Evolutionary conservation across 2,113 vertebrate species (phyloP), one percentile per base, ranked within the genome.

Genomic region (Mystacornis crossleyi): DNA sequence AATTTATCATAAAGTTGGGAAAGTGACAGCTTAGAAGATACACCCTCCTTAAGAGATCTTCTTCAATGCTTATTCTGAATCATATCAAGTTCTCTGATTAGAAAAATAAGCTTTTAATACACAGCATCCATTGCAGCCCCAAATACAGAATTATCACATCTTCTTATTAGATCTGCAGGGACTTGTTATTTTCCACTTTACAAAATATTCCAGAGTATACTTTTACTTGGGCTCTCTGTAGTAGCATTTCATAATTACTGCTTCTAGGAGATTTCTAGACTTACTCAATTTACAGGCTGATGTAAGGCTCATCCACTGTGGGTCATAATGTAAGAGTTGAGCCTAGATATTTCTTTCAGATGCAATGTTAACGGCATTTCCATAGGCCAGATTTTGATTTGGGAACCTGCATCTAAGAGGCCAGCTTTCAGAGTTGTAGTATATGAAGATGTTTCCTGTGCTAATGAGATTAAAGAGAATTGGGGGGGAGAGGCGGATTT

Each of bases 61-160:
- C 38, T n/a, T 88, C 69, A 50, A 36, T 54, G 12, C 42, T 70
- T 58, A 43, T 38, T 83, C 31, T 26, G 23, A 88, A 60, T 57
- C 36, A n/a, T 29, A 71, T 28, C 47, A 85, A 50, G 10, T 48
- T 79, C 26, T 58, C 16, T 26, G 25, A 43, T 42, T 74, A 74
- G 34, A 42, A 93, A 92, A 86, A 92, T 34, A 73, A 86, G 36
- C 13, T 95, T 96, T 81, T 86, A 74, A 84, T 43, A 90, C 6
- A 51, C 47, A 58, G 47, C 86, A 66, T 54, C 12, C 42, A 70
- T 12, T 70, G 81, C 61, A 81, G 50, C 16, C 28, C 42, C 33
- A 78, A 51, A 73, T 31, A 81, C 2, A 4, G 38, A 78, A 88
- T 54, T 70, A 73, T 57, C 18, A 24, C 42, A 62, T 31, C 33